Percentiles rank a stretch among this genome's conserved stretches.
Evolutionary conservation across 2,888 invertebrate species (phyloP).

Genomic region (Drosophila paramelanica): DNA sequence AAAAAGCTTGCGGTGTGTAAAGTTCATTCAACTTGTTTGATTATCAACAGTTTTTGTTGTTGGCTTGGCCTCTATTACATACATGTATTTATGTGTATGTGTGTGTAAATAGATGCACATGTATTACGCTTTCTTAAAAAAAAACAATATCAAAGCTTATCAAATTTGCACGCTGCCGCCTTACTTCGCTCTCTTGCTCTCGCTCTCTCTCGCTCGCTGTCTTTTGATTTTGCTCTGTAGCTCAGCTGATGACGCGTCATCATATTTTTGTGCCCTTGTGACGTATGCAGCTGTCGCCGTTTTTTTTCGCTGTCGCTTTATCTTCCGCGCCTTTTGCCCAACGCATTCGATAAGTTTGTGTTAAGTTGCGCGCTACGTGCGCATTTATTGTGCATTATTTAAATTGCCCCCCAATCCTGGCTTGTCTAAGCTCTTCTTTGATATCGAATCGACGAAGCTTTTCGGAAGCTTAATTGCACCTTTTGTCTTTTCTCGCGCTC

Average conservation of each 20-base stretch:
- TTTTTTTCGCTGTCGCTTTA: conserved; percentile 25
- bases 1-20: conserved; percentile 10
- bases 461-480: conserved; percentile 16
- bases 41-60: conserved; percentile 36
- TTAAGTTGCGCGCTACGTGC: conserved; percentile 43
- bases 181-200: neutral
- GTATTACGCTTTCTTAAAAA: neutral
- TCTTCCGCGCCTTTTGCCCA: conserved; percentile 47
- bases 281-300: conserved; percentile 48
- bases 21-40: conserved; percentile 62
- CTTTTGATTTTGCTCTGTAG: neutral
- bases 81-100: neutral
- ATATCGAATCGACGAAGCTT: conserved; percentile 43
- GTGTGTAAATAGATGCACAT: conserved; percentile 7
- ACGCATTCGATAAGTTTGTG: conserved; percentile 29
- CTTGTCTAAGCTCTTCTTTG: conserved; percentile 29
- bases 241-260: conserved; percentile 62
- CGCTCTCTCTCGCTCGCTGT: neutral
- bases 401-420: conserved; percentile 25
- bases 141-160: conserved; percentile 27
- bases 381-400: conserved; percentile 31
- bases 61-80: conserved; percentile 23
- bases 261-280: conserved; percentile 48
- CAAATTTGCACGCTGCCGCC: conserved; percentile 15
- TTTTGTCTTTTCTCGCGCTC: conserved; percentile 2